Conservation (phyloP, 2,888 invertebrate genomes). For the Sturmia bella region DNA sequence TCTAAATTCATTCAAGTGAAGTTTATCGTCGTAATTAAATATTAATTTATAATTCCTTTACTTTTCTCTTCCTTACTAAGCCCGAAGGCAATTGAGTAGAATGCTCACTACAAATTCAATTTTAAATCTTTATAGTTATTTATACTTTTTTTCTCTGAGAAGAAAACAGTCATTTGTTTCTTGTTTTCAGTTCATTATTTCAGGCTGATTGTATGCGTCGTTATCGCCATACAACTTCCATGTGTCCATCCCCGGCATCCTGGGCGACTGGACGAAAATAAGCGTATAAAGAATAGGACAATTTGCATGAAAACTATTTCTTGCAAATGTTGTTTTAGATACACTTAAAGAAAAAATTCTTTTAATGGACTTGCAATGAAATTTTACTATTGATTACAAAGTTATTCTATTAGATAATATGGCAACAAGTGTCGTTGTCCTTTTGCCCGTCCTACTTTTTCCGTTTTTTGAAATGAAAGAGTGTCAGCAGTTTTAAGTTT, state of each 20-base stretch:
- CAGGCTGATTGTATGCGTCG: slow-evolving; percentile 21
- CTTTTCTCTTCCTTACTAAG: neutral
- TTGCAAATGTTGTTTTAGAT: slow-evolving; percentile 5
- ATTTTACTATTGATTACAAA: neutral
- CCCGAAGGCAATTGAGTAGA: neutral
- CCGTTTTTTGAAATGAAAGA: no score
- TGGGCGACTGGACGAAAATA: no score
- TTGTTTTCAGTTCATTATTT: slow-evolving; percentile 41
- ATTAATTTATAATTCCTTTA: neutral
- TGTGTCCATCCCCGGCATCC: neutral
- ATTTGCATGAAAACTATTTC: slow-evolving; percentile 1
- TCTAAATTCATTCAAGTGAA: neutral
- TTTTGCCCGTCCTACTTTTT: no score
- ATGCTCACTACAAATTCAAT: neutral
- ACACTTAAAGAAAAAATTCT: neutral
- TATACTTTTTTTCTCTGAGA: neutral
- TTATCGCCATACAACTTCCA: slow-evolving; percentile 10
- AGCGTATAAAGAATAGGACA: slow-evolving; percentile 15
- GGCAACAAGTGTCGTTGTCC: no score
- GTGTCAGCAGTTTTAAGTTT: no score
- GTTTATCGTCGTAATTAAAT: slow-evolving; percentile 11
- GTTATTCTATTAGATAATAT: neutral
- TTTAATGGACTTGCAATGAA: no score
- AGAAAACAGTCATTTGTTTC: neutral
- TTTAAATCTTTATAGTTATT: neutral